Base-by-base conservation (phyloP, 2,888 invertebrate species). In the Tipula confusa region DNA sequence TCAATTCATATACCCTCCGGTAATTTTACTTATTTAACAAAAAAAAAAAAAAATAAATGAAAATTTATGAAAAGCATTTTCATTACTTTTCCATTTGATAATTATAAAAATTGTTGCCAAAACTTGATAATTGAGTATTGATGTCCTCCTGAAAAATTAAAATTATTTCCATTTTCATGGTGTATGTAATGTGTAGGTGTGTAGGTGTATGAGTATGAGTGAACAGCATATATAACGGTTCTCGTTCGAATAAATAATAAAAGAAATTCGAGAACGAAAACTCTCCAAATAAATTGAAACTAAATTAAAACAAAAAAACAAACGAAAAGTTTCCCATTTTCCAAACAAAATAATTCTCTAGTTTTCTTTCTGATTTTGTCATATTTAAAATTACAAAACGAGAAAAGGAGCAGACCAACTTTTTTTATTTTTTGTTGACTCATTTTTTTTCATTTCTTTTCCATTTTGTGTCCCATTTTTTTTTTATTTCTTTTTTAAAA, bases 251-350 rank as follows among this genome's bases (percentile, higher is more conserved):
- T 43, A 43, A 43, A 43, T 43, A 43, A 43, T 43, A 43, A 43
- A 15, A 64, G 24, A n/a, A 64, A 24, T 64, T 64, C 24, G 24
- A 64, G 18, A 9, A 18, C 9, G 64, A 64, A 24, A 24, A 64
- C 64, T 64, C 64, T 64, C 64, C 64, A 64, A 64, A 64, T 64
- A 64, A 64, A 64, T 64, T 64, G 64, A 64, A 64, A 64, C 64
- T 7, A 24, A 64, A 64, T 64, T 64, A 24, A 64, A n/a, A n/a
- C n/a, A n/a, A n/a, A 24, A 64, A 64, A 64, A 24, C 24, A 43
- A n/a, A 15, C n/a, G 11, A 43, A 43, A 43, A 43, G 2, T 64
- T 64, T 64, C 24, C 24, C 24, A 18, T 64, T 64, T 64, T 64
- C 64, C 24, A 64, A 64, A 64, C 64, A 24, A 64, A 24, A 24